These are phyloP conservation scores for Conomelus anceps DNA, from an alignment of 2,888 invertebrate genomes.

Conservation along the genomic window DNA sequence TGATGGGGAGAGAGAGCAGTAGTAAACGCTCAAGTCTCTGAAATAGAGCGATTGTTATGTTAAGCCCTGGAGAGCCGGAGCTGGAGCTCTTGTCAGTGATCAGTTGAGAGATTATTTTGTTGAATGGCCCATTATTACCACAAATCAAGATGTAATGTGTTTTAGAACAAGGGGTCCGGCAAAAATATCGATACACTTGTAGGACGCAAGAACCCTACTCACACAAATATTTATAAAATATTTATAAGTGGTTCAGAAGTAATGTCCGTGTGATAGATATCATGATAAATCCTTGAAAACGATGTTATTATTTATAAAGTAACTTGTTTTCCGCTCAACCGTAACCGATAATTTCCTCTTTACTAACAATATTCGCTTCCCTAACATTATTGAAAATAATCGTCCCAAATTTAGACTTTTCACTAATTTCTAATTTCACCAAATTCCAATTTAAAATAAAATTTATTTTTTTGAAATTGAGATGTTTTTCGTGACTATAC, in stretches of 20 bases:
- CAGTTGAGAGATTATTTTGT: not conserved
- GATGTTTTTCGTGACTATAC: too few relatives aligned
- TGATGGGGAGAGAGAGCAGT: not conserved
- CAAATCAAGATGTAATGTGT: not conserved
- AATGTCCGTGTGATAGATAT: not conserved
- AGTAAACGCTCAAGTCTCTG: not conserved
- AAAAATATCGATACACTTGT: not conserved
- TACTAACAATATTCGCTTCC: too few relatives aligned
- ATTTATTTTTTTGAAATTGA: too few relatives aligned
- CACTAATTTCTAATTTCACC: too few relatives aligned
- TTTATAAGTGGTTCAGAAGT: not conserved
- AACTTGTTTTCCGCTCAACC: not conserved
- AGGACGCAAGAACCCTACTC: not conserved
- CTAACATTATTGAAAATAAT: too few relatives aligned
- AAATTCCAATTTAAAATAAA: too few relatives aligned
- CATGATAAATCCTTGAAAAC: not conserved
- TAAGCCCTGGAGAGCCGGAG: not conserved
- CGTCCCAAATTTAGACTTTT: too few relatives aligned
- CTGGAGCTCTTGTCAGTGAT: not conserved
- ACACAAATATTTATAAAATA: not conserved
- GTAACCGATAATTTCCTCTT: too few relatives aligned
- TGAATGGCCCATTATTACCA: not conserved
- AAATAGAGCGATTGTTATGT: not conserved
- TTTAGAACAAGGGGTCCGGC: not conserved
- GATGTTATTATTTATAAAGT: not conserved